Percentiles rank a stretch among this genome's conserved stretches.
phyloP scores from a whole-genome alignment of 2,888 invertebrate genomes.

The Doris montereyensis region DNA sequence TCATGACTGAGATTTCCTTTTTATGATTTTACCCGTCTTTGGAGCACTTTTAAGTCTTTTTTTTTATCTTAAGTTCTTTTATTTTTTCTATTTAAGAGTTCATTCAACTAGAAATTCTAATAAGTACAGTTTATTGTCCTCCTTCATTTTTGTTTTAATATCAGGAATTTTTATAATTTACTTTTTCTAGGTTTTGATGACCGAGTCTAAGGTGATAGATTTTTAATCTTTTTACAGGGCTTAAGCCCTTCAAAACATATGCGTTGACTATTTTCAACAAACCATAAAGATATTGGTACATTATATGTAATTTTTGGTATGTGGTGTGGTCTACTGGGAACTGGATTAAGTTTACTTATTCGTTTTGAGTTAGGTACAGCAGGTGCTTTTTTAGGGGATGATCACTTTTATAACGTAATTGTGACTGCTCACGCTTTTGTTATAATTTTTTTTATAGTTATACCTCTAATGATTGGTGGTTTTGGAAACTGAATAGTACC shows the following conservation, averaged over 20 bases:
- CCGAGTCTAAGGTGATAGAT: not conserved
- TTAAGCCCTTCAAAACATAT: no score
- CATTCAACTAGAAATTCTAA: no score
- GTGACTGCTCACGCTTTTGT: conserved; percentile 86
- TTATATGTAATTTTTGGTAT: conserved; percentile 78
- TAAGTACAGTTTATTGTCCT: no score
- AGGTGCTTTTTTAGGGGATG: conserved; percentile 81
- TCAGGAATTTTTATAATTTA: no score
- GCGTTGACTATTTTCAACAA: conserved; percentile 78
- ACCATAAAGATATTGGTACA: conserved; percentile 84
- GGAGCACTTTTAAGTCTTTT: conserved; percentile 29
- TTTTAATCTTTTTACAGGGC: not conserved
- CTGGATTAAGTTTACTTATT: conserved; percentile 81
- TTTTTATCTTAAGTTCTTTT: conserved; percentile 35
- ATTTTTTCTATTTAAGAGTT: not conserved
- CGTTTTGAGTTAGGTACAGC: conserved; percentile 82
- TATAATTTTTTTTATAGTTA: conserved; percentile 85
- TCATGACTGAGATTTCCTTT: no score
- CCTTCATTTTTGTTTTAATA: no score
- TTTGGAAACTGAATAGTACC: conserved; percentile 89
- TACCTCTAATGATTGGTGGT: conserved; percentile 78
- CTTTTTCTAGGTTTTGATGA: no score
- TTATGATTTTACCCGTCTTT: not conserved
- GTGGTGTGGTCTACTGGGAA: conserved; percentile 82
- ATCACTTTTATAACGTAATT: conserved; percentile 85